Evolutionary conservation across 37 sponge, comb jelly and placozoan species (phyloP).

Genomic region (Oscarella lobularis): DNA sequence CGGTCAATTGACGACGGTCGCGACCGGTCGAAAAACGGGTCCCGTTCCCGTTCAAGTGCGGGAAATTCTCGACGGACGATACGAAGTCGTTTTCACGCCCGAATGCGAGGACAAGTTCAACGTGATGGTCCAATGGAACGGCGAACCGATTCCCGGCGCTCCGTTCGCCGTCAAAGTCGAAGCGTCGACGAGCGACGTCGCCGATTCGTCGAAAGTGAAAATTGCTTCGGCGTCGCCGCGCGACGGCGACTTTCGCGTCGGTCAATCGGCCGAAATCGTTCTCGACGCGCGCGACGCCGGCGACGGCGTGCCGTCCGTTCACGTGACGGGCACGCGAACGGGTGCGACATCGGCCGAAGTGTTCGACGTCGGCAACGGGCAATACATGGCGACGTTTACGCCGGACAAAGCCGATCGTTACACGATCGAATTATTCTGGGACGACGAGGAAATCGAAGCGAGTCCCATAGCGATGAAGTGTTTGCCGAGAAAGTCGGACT

Average conservation of each 20-base stretch:
- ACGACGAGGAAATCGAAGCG: background rate
- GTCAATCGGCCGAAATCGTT: conserved; percentile 34
- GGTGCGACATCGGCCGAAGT: conserved; percentile 1
- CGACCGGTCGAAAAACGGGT: conserved; percentile 30
- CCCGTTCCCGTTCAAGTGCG: conserved; percentile 37
- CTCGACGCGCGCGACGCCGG: conserved; percentile 54
- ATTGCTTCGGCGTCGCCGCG: background rate
- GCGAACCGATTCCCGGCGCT: conserved; percentile 33
- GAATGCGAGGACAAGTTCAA: conserved; percentile 35
- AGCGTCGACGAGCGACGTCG: conserved; percentile 14
- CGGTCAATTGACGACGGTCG: conserved; percentile 38
- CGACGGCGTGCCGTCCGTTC: conserved; percentile 12
- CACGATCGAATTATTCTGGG: background rate
- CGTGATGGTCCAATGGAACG: conserved; percentile 28
- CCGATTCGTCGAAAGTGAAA: background rate
- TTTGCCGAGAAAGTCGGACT: background rate
- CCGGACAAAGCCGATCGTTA: background rate
- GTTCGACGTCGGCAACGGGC: background rate
- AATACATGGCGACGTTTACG: background rate
- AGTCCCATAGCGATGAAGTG: background rate
- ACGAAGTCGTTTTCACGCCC: conserved; percentile 26
- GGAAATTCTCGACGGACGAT: conserved; percentile 33
- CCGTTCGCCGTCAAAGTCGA: conserved; percentile 32
- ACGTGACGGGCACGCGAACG: conserved; percentile 7
- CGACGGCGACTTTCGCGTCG: background rate